Evolutionary conservation across 2,113 vertebrate genomes (phyloP).

Genomic region (Athene cunicularia): DNA sequence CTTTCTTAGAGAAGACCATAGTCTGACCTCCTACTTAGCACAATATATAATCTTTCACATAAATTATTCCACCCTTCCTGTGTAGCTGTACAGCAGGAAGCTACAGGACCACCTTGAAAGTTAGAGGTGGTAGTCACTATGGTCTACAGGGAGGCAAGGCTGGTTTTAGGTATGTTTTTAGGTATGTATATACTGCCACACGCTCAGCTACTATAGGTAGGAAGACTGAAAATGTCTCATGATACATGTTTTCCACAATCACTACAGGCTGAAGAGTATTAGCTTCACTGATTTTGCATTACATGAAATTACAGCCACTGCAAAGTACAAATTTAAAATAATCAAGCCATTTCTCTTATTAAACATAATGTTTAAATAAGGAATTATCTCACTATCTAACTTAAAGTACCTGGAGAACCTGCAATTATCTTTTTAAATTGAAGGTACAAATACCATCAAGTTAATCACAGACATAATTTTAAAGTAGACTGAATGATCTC

Average conservation of each 20-base stretch:
- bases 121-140: background rate
- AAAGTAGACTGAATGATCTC: background rate
- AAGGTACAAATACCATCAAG: background rate
- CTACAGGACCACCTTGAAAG: background rate
- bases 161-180: background rate
- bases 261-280: background rate
- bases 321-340: background rate
- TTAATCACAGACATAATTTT: background rate
- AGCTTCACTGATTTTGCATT: background rate
- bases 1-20: background rate
- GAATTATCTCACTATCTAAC: background rate
- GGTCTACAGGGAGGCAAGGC: background rate
- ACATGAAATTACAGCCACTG: background rate
- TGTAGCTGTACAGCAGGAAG: background rate
- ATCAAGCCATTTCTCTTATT: background rate
- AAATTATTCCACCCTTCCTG: background rate
- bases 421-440: background rate
- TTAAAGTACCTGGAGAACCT: background rate
- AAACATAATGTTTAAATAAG: background rate
- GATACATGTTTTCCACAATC: background rate
- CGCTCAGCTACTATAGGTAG: background rate
- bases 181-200: background rate
- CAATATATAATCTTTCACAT: background rate
- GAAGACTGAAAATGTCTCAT: background rate
- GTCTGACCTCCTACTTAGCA: background rate